Evolutionary conservation across 2,797 vertebrate genomes (phyloP), one percentile per base, ranked within the genome.

Genomic region (Scleropages formosus): DNA sequence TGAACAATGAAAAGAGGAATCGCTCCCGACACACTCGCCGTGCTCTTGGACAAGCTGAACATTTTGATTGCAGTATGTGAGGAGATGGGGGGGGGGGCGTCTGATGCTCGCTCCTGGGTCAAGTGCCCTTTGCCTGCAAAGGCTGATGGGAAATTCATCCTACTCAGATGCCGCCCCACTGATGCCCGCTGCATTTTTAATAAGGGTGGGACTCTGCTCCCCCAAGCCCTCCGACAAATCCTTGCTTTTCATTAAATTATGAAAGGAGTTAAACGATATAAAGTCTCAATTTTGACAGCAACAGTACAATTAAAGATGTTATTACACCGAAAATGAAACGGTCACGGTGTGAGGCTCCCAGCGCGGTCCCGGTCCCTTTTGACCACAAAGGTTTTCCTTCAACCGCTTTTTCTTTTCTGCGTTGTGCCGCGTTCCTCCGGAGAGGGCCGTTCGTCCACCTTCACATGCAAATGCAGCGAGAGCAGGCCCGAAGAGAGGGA

Each of bases 1-100:
- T 70, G 68, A 70, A 70, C 68, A 70, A 70, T 70, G 68, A 39
- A 31, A 39, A 39, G 31, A 39, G 31, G 31, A 70, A 70, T 70
- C 47, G 53, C 49, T 56, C 24, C 49, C 49, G 4, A 56, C 49
- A 39, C 49, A 56, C 49, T 39, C 31, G 12, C 26, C 16, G 15
- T 2, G 8, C 68, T 12, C 16, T n/a, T 53, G n/a, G n/a, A 16
- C 47, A 24, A 26, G 47, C 68, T 16, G 47, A 53, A 56, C 53
- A 70, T 26, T 70, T 16, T 46, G 26, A 70, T 58, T 18, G 68
- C 68, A 51, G 51, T 70, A 26, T 27, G 68, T n/a, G 26, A 53
- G 68, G 26, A 49, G 22, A 70, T 18, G 68, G 8, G 68, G 68
- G 24, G 15, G 7, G 49, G 4, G 49, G 49, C n/a, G 49, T 47